Evolutionary conservation across 1,140 invertebrate genomes (phyloP).

Genomic region (Lepidurus apus): DNA sequence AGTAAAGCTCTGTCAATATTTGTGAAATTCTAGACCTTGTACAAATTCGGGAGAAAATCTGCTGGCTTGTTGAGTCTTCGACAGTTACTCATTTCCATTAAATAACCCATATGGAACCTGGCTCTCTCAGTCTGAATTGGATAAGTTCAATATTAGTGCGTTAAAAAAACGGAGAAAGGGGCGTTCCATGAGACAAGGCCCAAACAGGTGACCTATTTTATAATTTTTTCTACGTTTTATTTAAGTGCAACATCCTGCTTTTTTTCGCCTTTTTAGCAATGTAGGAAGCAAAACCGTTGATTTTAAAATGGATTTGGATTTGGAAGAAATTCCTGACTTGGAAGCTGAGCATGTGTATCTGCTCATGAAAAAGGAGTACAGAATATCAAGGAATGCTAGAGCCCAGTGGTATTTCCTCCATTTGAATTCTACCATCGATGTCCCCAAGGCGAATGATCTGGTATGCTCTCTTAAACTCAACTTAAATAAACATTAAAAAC

Average conservation of each 20-base stretch:
- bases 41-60: neutral
- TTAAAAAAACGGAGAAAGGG: neutral
- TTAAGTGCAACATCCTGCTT: neutral
- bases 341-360: constrained; percentile 63
- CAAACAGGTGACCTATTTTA: constrained; percentile 11
- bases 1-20: neutral
- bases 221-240: neutral
- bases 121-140: neutral
- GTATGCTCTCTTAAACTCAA: constrained; percentile 38
- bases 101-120: neutral
- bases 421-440: constrained; percentile 57
- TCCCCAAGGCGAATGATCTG: constrained; percentile 45
- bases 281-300: neutral
- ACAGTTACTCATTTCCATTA: neutral
- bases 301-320: constrained; percentile 4
- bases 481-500: neutral
- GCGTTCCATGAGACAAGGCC: neutral
- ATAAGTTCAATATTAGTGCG: neutral
- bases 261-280: neutral
- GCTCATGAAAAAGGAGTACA: constrained; percentile 65
- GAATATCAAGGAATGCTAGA: constrained; percentile 67
- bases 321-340: constrained; percentile 41
- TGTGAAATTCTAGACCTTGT: neutral
- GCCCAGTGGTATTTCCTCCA: constrained; percentile 69
- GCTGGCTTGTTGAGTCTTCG: neutral